A percentile compares a stretch with the other conserved stretches of the same genome.
These are phyloP conservation scores for Clarias fuscus DNA, from an alignment of 2,797 vertebrate species.

Conservation along the genomic window DNA sequence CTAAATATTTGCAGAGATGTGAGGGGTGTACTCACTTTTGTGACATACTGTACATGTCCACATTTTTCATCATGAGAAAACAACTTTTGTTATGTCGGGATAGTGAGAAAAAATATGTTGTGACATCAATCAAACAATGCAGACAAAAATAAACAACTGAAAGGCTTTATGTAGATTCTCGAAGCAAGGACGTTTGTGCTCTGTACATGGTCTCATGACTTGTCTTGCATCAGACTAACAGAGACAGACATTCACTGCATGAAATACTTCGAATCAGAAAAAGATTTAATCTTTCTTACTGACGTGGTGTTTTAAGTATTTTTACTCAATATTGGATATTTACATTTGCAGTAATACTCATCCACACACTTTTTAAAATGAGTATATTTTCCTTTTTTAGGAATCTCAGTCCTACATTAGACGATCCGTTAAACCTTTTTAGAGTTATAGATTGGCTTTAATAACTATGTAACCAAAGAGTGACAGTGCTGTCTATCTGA, in stretches of 20 bases:
- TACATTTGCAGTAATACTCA: not conserved
- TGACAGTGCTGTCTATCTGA: not conserved
- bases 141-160: not conserved
- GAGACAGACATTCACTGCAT: not conserved
- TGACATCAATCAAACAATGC: not conserved
- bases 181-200: not conserved
- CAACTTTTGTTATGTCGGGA: not conserved
- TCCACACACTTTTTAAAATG: not conserved
- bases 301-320: not conserved
- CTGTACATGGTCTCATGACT: not conserved
- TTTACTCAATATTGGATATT: not conserved
- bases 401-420: not conserved
- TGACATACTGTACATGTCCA: no score
- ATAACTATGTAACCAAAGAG: not conserved
- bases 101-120: not conserved
- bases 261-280: not conserved
- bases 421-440: not conserved
- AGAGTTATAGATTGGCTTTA: not conserved
- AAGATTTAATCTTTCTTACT: not conserved
- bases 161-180: not conserved
- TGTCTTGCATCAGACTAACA: not conserved
- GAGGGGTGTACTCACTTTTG: no score
- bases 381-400: not conserved
- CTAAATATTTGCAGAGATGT: no score
- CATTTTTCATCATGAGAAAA: not conserved